phyloP scores from a whole-genome alignment of 37 sponge, comb jelly and placozoan genomes.

The Oopsacas minuta region DNA sequence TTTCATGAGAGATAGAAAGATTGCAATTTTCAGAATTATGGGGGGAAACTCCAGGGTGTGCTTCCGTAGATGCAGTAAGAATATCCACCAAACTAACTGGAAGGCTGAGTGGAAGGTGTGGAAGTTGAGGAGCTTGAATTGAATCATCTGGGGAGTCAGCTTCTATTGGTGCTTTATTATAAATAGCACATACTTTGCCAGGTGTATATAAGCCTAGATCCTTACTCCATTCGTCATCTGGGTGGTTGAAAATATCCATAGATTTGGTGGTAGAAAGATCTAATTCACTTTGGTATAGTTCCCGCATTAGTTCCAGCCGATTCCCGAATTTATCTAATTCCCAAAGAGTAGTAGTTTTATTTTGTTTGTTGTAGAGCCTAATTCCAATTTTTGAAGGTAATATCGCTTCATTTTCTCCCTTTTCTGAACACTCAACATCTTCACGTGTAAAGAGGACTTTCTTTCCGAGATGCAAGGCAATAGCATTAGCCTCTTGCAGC shows the following conservation, averaged over 20 bases:
- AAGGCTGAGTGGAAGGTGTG: neutral
- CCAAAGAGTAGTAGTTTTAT: conserved; percentile 44
- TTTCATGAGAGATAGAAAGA: neutral
- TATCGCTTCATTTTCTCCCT: neutral
- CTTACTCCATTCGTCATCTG: neutral
- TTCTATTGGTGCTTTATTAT: neutral
- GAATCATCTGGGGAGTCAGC: neutral
- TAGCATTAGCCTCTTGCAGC: conserved; percentile 63
- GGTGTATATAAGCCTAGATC: conserved; percentile 16
- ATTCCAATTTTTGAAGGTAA: conserved; percentile 18
- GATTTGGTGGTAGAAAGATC: neutral
- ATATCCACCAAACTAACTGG: neutral
- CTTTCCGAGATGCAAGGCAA: conserved; percentile 43
- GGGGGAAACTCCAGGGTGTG: too few species aligned
- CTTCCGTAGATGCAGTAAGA: neutral
- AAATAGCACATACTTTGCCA: neutral
- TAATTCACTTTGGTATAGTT: conserved; percentile 42
- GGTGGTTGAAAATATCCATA: neutral
- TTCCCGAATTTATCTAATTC: conserved; percentile 53
- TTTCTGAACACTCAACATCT: neutral
- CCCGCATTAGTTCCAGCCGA: conserved; percentile 66
- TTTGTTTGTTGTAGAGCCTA: conserved; percentile 42
- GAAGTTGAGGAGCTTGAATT: neutral
- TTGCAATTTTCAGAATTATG: neutral
- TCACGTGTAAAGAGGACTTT: conserved; percentile 5